These are phyloP conservation scores for Molossus alvarezi DNA, from an alignment of 2,797 vertebrate genomes.

Conservation along the genomic window DNA sequence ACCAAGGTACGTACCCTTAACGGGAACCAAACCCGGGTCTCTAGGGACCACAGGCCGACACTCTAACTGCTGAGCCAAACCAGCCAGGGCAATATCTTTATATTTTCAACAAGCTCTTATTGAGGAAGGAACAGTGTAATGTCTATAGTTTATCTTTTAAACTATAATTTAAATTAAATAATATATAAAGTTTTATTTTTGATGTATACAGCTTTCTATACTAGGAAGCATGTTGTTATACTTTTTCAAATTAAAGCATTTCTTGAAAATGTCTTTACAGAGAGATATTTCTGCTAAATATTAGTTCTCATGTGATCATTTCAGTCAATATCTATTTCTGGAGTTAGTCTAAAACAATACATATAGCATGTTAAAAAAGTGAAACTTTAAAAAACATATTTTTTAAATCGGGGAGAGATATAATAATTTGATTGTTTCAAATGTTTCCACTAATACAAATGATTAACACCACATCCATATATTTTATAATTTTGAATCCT, in stretches of 20 bases:
- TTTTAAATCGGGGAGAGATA: neutral
- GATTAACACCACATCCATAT: neutral
- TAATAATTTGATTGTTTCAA: conserved; percentile 28
- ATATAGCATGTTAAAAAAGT: neutral
- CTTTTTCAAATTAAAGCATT: conserved; percentile 36
- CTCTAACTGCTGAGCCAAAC: too few relatives aligned
- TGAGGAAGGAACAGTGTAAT: neutral
- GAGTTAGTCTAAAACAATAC: neutral
- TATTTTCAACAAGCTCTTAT: neutral
- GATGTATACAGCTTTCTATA: neutral
- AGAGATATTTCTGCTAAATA: neutral
- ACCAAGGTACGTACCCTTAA: too few relatives aligned
- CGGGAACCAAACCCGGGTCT: too few relatives aligned
- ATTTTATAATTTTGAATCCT: neutral
- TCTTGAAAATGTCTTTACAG: neutral
- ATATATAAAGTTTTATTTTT: neutral
- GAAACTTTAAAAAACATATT: neutral
- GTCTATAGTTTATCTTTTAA: neutral
- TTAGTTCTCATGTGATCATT: neutral
- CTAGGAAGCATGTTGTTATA: neutral
- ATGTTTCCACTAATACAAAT: neutral
- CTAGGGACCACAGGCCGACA: too few relatives aligned
- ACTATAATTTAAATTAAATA: neutral
- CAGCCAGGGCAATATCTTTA: neutral
- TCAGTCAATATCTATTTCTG: neutral